Evolutionary conservation across 2,888 invertebrate genomes (phyloP).

Genomic region (Thymelicus acteon): DNA sequence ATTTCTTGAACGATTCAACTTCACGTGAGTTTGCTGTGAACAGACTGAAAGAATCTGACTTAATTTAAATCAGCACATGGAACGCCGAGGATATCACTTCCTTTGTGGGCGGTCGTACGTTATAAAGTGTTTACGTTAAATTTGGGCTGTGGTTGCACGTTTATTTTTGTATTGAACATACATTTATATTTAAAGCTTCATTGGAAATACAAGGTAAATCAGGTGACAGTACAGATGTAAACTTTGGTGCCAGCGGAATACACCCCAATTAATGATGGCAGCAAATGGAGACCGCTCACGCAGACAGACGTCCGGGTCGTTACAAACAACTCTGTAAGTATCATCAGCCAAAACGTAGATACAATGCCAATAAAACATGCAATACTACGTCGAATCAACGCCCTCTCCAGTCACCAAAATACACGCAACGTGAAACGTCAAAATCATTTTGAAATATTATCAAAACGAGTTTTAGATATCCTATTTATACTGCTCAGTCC

Average conservation of each 20-base stretch:
- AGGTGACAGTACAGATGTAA: slow-evolving; percentile 60
- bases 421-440: slow-evolving; percentile 27
- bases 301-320: slow-evolving; percentile 18
- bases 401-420: slow-evolving; percentile 43
- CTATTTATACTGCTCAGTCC: slow-evolving; percentile 6
- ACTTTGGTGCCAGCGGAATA: slow-evolving; percentile 53
- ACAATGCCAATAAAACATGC: slow-evolving; percentile 48
- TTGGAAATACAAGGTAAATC: slow-evolving; percentile 45
- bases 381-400: slow-evolving; percentile 30
- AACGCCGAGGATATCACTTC: slow-evolving; percentile 8
- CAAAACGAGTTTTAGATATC: background rate
- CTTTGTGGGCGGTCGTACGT: slow-evolving; percentile 16
- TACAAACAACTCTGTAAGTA: slow-evolving; percentile 12
- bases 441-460: slow-evolving; percentile 28
- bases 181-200: slow-evolving; percentile 39
- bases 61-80: slow-evolving; percentile 1
- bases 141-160: slow-evolving; percentile 22
- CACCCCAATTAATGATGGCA: slow-evolving; percentile 55
- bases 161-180: slow-evolving; percentile 34
- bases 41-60: background rate
- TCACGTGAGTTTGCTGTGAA: background rate
- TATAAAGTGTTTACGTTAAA: background rate
- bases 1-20: background rate
- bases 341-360: slow-evolving; percentile 37
- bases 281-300: slow-evolving; percentile 49